Percentiles rank a stretch among this genome's conserved stretches.
These are phyloP conservation scores for Palythoa grandiflora DNA, from an alignment of 92 coral and sea anemone genomes.

Conservation along the genomic window DNA sequence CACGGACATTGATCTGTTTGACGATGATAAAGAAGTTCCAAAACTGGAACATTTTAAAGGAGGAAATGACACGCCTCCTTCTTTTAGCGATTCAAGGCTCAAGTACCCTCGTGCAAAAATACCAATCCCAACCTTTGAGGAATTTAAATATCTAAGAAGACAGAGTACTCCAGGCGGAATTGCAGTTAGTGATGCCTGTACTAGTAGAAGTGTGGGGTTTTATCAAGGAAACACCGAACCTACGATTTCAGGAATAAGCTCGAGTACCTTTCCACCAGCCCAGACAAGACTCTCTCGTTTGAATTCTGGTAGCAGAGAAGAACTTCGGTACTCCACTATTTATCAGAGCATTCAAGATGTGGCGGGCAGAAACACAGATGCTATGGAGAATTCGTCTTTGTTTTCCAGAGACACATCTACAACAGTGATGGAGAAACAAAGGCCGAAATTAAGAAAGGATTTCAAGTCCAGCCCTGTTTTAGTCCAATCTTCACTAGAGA, in stretches of 20 bases:
- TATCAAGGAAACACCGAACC: neutral
- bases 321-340: neutral
- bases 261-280: neutral
- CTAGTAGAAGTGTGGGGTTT: neutral
- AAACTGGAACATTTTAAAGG: conserved; percentile 11
- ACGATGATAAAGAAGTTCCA: conserved; percentile 3
- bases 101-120: conserved; percentile 75
- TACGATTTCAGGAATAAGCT: neutral
- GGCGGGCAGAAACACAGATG: neutral
- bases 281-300: neutral
- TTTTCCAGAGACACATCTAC: neutral
- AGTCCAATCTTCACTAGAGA: neutral
- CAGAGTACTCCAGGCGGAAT: conserved; percentile 24
- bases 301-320: neutral
- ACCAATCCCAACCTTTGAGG: conserved; percentile 92
- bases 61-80: conserved; percentile 45
- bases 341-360: conserved; percentile 30
- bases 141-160: conserved; percentile 73
- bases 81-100: conserved; percentile 40
- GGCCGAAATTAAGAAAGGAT: conserved; percentile 27
- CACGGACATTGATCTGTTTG: conserved; percentile 22
- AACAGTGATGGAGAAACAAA: conserved; percentile 1
- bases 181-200: neutral
- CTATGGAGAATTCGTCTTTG: conserved; percentile 2
- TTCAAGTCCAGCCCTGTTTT: conserved; percentile 32